Percentiles rank a stretch among this genome's conserved stretches.
These are phyloP conservation scores for Pempheris klunzingeri DNA, from an alignment of 2,797 vertebrate species.

Conservation along the genomic window DNA sequence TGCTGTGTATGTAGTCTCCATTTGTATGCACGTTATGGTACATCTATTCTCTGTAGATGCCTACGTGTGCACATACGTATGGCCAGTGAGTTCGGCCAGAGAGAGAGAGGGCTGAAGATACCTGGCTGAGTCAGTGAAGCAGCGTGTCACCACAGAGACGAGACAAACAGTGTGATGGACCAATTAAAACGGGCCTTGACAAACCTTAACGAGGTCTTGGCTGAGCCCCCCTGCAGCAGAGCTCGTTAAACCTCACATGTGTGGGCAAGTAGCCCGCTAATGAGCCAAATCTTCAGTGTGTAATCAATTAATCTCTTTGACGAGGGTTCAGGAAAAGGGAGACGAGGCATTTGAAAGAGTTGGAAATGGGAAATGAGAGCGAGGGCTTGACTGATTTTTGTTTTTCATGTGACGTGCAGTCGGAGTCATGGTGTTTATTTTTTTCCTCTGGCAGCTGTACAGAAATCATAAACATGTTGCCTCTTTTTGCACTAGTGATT, in stretches of 20 bases:
- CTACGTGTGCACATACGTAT: background rate
- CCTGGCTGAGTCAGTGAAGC: constrained; percentile 30
- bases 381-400: background rate
- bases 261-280: constrained; percentile 63
- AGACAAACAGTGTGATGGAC: constrained; percentile 49
- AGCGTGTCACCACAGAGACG: constrained; percentile 40
- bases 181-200: constrained; percentile 55
- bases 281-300: constrained; percentile 61
- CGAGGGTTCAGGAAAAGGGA: constrained; percentile 21
- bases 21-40: background rate
- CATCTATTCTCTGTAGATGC: too few relatives aligned
- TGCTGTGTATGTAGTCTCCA: background rate
- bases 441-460: background rate
- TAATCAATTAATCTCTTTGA: constrained; percentile 76
- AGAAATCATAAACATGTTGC: constrained; percentile 4
- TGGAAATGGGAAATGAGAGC: constrained; percentile 18
- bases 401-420: constrained; percentile 7
- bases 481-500: background rate
- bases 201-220: constrained; percentile 57
- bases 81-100: background rate
- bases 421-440: background rate
- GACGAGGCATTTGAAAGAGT: constrained; percentile 9
- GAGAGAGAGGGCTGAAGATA: constrained; percentile 6
- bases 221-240: constrained; percentile 23
- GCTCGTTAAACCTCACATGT: constrained; percentile 64